phyloP scores from a whole-genome alignment of 2,797 vertebrate species.

The Gila robusta region DNA sequence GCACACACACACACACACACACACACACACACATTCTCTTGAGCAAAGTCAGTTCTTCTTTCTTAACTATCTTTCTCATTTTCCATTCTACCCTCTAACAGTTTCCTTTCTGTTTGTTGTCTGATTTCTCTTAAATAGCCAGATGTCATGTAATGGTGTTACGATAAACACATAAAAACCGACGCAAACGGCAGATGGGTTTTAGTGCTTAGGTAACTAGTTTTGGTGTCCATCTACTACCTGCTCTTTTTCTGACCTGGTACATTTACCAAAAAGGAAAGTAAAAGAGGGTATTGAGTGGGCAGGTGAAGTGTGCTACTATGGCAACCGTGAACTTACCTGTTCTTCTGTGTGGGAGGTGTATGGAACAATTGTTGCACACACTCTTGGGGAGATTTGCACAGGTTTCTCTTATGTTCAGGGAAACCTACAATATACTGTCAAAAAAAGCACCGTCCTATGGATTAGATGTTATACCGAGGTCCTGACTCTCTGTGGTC shows the following conservation, averaged over 20 bases:
- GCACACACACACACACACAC: background rate
- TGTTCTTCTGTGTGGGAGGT: slow-evolving; percentile 62
- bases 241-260: slow-evolving; percentile 38
- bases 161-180: background rate
- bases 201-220: slow-evolving; percentile 5
- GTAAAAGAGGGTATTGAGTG: slow-evolving; percentile 62
- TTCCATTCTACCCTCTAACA: background rate
- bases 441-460: background rate
- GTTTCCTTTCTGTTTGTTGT: slow-evolving; percentile 12
- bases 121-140: slow-evolving; percentile 44
- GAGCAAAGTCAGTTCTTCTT: background rate
- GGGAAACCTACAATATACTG: background rate
- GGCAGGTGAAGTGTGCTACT: slow-evolving; percentile 66
- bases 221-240: slow-evolving; percentile 46
- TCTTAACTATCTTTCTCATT: background rate
- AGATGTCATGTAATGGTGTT: slow-evolving; percentile 16
- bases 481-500: background rate
- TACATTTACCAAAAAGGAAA: slow-evolving; percentile 47
- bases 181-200: background rate
- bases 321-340: slow-evolving; percentile 76
- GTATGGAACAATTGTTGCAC: slow-evolving; percentile 64
- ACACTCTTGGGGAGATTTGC: slow-evolving; percentile 57
- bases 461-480: background rate
- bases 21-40: background rate
- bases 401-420: slow-evolving; percentile 4